Conservation (phyloP, 37 sponge, comb jelly and placozoan species). For the Amphimedon queenslandica region DNA sequence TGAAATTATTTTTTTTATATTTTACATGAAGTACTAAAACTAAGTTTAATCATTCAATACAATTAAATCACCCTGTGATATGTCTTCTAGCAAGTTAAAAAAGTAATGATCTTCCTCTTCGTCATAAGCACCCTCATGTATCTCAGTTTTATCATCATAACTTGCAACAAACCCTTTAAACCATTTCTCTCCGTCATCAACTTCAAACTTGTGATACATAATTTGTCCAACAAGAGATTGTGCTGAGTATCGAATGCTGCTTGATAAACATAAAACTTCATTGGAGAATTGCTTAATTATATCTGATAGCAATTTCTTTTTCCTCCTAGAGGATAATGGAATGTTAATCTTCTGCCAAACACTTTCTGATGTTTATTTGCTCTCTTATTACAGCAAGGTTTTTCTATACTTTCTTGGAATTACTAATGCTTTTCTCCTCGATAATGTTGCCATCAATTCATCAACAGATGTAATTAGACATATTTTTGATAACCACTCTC, state of each 20-base stretch:
- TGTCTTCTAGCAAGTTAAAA: constrained; percentile 23
- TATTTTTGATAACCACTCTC: constrained; percentile 26
- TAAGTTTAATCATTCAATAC: constrained; percentile 6
- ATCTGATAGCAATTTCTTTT: too few species aligned
- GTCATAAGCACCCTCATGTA: constrained; percentile 37
- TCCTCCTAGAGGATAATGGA: too few species aligned
- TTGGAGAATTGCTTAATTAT: too few species aligned
- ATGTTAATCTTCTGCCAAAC: too few species aligned
- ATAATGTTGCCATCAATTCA: constrained; percentile 32
- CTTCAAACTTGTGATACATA: constrained; percentile 22
- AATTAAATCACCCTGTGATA: constrained; percentile 15
- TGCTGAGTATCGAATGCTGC: constrained; percentile 6
- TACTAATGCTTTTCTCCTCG: constrained; percentile 36
- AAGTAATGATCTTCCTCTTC: constrained; percentile 29
- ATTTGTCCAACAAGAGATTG: constrained; percentile 6
- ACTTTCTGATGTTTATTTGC: too few species aligned
- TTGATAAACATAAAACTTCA: too few species aligned
- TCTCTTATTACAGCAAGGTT: constrained; percentile 15
- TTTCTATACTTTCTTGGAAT: constrained; percentile 32
- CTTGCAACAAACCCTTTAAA: constrained; percentile 19
- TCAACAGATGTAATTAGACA: constrained; percentile 24
- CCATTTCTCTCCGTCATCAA: constrained; percentile 14
- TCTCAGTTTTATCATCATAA: constrained; percentile 25
- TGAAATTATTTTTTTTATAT: too few species aligned
- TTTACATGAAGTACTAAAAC: too few species aligned